Conservation (phyloP, 2,113 vertebrate genomes). For the Tautogolabrus adspersus region DNA sequence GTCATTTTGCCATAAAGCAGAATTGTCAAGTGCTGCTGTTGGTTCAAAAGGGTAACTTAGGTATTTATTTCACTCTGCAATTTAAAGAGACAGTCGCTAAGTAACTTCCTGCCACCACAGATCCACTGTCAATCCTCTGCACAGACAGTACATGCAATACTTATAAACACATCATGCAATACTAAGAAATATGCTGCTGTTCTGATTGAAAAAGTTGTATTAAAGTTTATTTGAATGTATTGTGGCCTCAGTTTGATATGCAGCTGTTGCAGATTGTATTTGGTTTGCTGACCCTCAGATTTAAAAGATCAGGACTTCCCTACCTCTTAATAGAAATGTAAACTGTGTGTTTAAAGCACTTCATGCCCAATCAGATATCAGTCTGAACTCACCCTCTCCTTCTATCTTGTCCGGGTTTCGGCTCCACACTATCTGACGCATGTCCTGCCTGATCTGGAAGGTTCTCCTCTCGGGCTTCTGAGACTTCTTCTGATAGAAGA, state of each 20-base stretch:
- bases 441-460: constrained; percentile 87
- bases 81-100: too few relatives aligned
- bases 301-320: background rate
- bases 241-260: background rate
- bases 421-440: constrained; percentile 87
- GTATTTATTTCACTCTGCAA: too few relatives aligned
- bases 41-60: too few relatives aligned
- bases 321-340: background rate
- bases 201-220: background rate
- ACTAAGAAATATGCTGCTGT: background rate
- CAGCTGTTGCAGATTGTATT: background rate
- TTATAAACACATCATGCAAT: too few relatives aligned
- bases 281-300: background rate
- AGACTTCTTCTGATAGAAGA: constrained; percentile 91
- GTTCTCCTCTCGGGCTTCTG: constrained; percentile 89
- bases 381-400: constrained; percentile 83
- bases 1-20: background rate
- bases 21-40: background rate
- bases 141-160: background rate
- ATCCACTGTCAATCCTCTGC: background rate
- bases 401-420: constrained; percentile 87
- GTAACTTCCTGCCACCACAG: too few relatives aligned
- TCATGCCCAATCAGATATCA: background rate
- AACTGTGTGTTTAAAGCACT: background rate
- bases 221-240: background rate